These are phyloP conservation scores for Peromyscus polionotus DNA, from an alignment of 2,113 vertebrate species.

Conservation along the genomic window DNA sequence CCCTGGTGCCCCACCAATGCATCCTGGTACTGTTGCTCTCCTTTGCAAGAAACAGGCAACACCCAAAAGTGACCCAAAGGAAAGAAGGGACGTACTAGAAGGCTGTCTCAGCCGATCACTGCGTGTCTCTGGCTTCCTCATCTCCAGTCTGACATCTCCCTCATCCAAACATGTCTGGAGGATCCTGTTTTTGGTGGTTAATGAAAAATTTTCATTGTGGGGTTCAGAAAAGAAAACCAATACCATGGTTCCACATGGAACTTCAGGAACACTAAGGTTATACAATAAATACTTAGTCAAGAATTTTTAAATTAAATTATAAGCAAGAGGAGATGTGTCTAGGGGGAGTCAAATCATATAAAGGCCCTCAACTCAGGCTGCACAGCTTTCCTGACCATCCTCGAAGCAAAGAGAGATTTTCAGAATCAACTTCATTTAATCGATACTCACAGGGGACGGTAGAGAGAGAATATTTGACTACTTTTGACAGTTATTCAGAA, in stretches of 20 bases:
- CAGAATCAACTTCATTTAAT: slow-evolving; percentile 33
- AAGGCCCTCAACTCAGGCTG: background rate
- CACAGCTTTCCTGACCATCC: background rate
- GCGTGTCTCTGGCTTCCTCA: background rate
- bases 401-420: slow-evolving; percentile 24
- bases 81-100: background rate
- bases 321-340: background rate
- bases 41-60: background rate
- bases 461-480: slow-evolving; percentile 46
- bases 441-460: background rate
- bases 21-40: background rate
- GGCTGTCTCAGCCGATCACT: background rate
- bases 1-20: background rate
- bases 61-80: background rate
- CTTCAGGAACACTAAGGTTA: background rate
- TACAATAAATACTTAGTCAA: background rate
- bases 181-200: background rate
- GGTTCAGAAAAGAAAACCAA: slow-evolving; percentile 46
- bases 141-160: background rate
- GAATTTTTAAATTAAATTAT: background rate
- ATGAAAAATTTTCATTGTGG: slow-evolving; percentile 46
- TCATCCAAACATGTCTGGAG: background rate
- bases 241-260: background rate
- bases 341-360: background rate
- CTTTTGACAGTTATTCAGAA: slow-evolving; percentile 40